These are phyloP conservation scores for Lethrus apterus DNA, from an alignment of 1,140 invertebrate species.

Conservation along the genomic window DNA sequence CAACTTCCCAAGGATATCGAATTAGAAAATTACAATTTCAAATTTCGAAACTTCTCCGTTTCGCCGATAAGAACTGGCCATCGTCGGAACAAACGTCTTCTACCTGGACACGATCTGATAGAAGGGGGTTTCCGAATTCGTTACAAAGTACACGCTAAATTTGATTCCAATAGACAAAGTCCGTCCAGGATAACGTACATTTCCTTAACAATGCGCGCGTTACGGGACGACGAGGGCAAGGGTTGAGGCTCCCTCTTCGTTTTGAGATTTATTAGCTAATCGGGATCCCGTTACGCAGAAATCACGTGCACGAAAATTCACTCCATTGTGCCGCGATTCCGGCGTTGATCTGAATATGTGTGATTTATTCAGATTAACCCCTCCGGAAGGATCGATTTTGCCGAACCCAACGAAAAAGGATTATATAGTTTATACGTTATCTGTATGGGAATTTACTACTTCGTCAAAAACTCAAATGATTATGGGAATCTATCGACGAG, in stretches of 20 bases:
- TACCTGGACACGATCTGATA: slow-evolving; percentile 14
- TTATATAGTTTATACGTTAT: too few species aligned
- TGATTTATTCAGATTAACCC: slow-evolving; percentile 18
- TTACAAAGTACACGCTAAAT: slow-evolving; percentile 22
- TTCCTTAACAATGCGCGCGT: slow-evolving; percentile 26
- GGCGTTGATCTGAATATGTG: too few species aligned
- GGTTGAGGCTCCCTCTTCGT: slow-evolving; percentile 21
- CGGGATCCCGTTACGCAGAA: slow-evolving; percentile 4
- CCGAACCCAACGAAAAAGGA: too few species aligned
- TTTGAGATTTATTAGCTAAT: slow-evolving; percentile 24
- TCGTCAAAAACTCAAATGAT: too few species aligned
- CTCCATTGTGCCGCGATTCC: slow-evolving; percentile 16
- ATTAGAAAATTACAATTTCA: slow-evolving; percentile 14
- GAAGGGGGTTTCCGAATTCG: slow-evolving; percentile 14
- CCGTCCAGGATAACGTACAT: slow-evolving; percentile 26
- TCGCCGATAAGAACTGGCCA: neutral
- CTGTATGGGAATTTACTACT: too few species aligned
- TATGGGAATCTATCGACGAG: too few species aligned
- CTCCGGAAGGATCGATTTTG: too few species aligned
- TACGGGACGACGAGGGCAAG: too few species aligned
- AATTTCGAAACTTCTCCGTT: slow-evolving; percentile 6
- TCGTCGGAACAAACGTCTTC: slow-evolving; percentile 2
- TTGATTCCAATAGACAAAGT: slow-evolving; percentile 26
- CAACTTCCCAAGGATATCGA: slow-evolving; percentile 17
- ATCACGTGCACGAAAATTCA: slow-evolving; percentile 9